phyloP scores from a whole-genome alignment of 2,888 invertebrate genomes.

The Ennomos erosarius region DNA sequence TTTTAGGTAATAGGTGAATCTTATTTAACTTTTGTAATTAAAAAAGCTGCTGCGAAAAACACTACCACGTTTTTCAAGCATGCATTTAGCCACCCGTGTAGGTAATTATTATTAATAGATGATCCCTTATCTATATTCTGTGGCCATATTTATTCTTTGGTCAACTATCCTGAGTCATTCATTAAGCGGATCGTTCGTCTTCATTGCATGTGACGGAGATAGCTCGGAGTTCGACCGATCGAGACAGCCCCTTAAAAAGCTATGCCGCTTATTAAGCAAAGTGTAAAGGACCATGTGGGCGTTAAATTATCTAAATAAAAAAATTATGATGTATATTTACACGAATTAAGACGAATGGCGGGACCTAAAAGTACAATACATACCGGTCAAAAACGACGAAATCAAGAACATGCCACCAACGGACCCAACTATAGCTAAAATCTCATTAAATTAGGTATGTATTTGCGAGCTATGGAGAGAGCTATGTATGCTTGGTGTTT shows the following conservation, averaged over 20 bases:
- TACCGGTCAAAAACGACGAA: too few relatives aligned
- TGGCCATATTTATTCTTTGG: constrained; percentile 50
- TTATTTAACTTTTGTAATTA: too few relatives aligned
- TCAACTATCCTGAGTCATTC: constrained; percentile 59
- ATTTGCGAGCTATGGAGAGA: too few relatives aligned
- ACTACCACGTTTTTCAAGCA: too few relatives aligned
- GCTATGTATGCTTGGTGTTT: too few relatives aligned
- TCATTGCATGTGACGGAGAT: constrained; percentile 80
- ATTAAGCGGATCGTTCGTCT: constrained; percentile 80
- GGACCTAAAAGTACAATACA: too few relatives aligned
- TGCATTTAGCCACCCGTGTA: neutral
- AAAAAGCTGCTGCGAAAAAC: too few relatives aligned
- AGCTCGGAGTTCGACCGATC: constrained; percentile 69
- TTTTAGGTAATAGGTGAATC: too few relatives aligned
- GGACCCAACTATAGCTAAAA: too few relatives aligned
- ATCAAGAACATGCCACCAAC: too few relatives aligned
- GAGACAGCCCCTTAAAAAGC: constrained; percentile 47
- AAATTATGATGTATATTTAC: neutral
- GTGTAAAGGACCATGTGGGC: neutral
- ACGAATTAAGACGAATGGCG: too few relatives aligned
- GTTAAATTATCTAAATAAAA: neutral
- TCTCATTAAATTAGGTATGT: too few relatives aligned
- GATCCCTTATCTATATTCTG: neutral
- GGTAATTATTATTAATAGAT: neutral
- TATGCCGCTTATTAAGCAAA: constrained; percentile 37